Evolutionary conservation across 2,113 vertebrate species (phyloP), one percentile per base, ranked within the genome.

Genomic region (Halcyon malimbica): DNA sequence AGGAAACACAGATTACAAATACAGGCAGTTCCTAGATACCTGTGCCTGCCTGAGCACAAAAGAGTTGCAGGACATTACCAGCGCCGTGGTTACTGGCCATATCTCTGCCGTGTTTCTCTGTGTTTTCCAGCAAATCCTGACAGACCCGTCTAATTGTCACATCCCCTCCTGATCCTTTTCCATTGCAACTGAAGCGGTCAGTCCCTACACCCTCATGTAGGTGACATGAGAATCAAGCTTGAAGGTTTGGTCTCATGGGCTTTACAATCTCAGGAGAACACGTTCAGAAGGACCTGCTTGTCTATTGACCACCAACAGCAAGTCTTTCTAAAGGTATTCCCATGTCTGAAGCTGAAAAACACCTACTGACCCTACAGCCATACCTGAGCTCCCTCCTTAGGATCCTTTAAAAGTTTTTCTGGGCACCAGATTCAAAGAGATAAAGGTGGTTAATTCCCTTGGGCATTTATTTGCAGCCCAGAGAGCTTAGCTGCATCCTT

Each of bases 71-170:
- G 59, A 18, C 5, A 2, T 50, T 39, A 1, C 35, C 68, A 19
- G 74, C 1, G 1, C 80, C 0, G 8, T 21, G 68, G 19, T 4
- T 82, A 35, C 63, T n/a, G 29, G 10, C 10, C 53, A 14, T 26
- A 8, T 21, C 69, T 73, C 62, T 0, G 0, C 53, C 0, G 3
- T 6, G 37, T 10, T 39, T 31, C 14, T 33, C 25, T 8, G 21
- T 25, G 39, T 15, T 67, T 67, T 18, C 68, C 86, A 84, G 64
- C 73, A 68, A n/a, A 82, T 77, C 54, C 64, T 59, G 59, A 18
- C 9, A 4, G 39, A 5, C 76, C 4, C 2, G 7, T 54, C 69
- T 41, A 24, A 35, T 39, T 87, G 44, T 25, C 77, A 29, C 5
- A 2, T 84, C 62, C 77, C n/a, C 51, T 77, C 87, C 83, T 9